phyloP scores from a whole-genome alignment of 2,113 vertebrate species.

The Spermophilus dauricus region DNA sequence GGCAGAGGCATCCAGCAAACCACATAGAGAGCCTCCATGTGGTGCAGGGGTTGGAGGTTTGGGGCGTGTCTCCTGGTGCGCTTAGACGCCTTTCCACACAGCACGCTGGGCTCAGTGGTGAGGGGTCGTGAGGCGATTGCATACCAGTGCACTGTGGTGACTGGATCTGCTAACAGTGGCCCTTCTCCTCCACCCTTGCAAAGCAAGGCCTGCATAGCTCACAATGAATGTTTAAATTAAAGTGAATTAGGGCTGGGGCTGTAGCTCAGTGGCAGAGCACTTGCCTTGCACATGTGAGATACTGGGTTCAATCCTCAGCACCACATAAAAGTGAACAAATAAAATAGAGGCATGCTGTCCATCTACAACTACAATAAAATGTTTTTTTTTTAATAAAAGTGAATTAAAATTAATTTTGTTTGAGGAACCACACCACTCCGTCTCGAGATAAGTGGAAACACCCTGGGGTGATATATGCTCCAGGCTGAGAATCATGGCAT shows the following conservation, averaged over 20 bases:
- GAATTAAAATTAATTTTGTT: conserved; percentile 65
- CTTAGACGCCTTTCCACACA: background rate
- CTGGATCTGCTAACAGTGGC: background rate
- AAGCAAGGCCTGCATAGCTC: background rate
- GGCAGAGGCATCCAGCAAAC: background rate
- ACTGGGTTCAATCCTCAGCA: no score
- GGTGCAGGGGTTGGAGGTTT: conserved; percentile 23
- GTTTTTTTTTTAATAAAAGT: conserved; percentile 66
- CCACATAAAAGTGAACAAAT: no score
- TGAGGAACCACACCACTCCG: conserved; percentile 63
- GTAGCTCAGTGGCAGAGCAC: no score
- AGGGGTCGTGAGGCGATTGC: background rate
- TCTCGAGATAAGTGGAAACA: conserved; percentile 59
- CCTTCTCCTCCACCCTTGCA: background rate
- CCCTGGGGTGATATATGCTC: conserved; percentile 48
- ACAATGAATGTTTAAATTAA: conserved; percentile 69
- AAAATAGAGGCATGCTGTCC: no score
- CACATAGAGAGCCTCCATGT: conserved; percentile 12
- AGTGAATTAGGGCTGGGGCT: background rate
- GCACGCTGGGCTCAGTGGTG: background rate
- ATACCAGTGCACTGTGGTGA: accelerated
- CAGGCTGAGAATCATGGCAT: background rate
- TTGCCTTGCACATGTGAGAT: no score
- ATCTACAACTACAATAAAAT: no score
- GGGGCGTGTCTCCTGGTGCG: background rate